A percentile compares a stretch with the other conserved stretches of the same genome.
Conservation (phyloP, 2,888 invertebrate genomes). For the Leptinotarsa peninsularis region DNA sequence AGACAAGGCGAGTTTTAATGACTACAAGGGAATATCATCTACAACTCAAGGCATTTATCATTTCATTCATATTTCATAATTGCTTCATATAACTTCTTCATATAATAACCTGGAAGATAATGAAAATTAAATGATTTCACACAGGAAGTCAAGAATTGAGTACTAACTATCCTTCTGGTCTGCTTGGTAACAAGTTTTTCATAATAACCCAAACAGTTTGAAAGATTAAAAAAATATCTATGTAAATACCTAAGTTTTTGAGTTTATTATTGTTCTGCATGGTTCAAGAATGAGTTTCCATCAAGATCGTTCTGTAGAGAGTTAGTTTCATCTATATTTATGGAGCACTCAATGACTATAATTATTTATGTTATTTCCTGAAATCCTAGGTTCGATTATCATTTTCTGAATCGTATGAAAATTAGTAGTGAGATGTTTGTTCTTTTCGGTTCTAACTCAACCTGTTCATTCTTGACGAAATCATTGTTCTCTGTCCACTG, state of each 20-base stretch:
- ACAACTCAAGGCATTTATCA: neutral
- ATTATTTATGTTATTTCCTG: neutral
- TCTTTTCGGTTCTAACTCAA: neutral
- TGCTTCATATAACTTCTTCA: neutral
- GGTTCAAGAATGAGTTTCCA: neutral
- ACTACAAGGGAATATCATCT: neutral
- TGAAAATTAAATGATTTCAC: neutral
- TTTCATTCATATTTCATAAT: neutral
- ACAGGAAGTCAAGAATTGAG: conserved; percentile 1
- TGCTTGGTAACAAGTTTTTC: conserved; percentile 14
- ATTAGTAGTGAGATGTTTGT: conserved; percentile 11
- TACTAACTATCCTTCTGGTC: conserved; percentile 3
- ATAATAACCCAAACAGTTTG: neutral
- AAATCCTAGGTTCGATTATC: neutral
- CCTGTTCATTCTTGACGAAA: neutral
- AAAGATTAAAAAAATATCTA: neutral
- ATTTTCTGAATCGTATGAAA: neutral
- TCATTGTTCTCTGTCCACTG: conserved; percentile 9
- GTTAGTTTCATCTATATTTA: neutral
- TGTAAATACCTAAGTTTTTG: neutral
- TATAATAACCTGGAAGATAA: neutral
- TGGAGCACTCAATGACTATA: neutral
- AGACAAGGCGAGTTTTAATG: neutral
- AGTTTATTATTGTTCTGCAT: neutral
- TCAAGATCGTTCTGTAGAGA: neutral